Percentiles rank a stretch among this genome's conserved stretches.
Evolutionary conservation across 2,888 invertebrate species (phyloP).

Genomic region (Eledona agricola): DNA sequence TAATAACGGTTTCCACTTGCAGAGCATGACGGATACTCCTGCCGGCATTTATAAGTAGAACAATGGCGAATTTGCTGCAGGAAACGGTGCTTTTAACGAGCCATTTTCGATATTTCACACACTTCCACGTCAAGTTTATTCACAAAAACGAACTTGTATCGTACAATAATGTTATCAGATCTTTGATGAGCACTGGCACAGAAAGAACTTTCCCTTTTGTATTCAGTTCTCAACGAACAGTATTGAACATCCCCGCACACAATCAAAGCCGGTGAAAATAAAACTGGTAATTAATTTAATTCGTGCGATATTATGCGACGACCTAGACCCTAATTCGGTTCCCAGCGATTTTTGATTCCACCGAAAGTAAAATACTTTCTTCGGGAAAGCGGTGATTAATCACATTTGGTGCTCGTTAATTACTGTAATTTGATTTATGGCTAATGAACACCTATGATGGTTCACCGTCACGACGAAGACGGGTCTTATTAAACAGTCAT

Average conservation of each 20-base stretch:
- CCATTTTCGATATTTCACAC: constrained; percentile 36
- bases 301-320: constrained; percentile 10
- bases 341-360: constrained; percentile 30
- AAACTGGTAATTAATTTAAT: constrained; percentile 26
- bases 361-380: constrained; percentile 26
- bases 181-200: constrained; percentile 44
- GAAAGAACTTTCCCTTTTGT: constrained; percentile 44
- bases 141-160: constrained; percentile 25
- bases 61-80: constrained; percentile 25
- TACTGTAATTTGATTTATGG: too few species aligned
- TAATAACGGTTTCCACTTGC: constrained; percentile 27
- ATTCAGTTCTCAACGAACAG: constrained; percentile 26
- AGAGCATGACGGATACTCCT: constrained; percentile 29
- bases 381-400: background rate
- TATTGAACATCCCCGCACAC: constrained; percentile 26
- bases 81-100: constrained; percentile 27
- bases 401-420: too few species aligned
- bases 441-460: too few species aligned
- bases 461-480: too few species aligned
- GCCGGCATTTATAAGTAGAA: constrained; percentile 13
- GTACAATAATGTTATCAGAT: constrained; percentile 43
- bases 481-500: too few species aligned
- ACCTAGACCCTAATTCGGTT: constrained; percentile 36
- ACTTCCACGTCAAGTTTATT: constrained; percentile 31
- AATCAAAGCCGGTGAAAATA: constrained; percentile 24